These are phyloP conservation scores for Lepus townsendii DNA, from an alignment of 2,797 vertebrate genomes.

Conservation along the genomic window DNA sequence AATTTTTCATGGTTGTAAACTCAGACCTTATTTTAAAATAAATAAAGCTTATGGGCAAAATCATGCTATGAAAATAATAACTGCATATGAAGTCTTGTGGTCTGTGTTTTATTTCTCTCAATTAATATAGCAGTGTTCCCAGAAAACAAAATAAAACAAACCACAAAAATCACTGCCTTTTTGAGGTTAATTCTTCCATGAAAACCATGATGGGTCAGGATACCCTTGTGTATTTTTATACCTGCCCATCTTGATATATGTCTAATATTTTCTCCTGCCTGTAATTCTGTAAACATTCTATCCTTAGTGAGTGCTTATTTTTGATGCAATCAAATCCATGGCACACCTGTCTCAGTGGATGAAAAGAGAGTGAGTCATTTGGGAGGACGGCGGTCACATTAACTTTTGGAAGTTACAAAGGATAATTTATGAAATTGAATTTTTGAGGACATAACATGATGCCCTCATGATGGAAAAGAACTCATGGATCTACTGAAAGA, in stretches of 20 bases:
- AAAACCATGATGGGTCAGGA: constrained; percentile 81
- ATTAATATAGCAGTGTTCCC: constrained; percentile 69
- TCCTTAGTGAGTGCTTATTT: constrained; percentile 69
- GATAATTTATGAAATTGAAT: constrained; percentile 65
- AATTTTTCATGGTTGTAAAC: constrained; percentile 26
- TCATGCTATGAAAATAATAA: constrained; percentile 67
- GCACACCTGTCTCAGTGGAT: constrained; percentile 72
- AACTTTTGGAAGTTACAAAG: constrained; percentile 64
- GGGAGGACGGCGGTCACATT: constrained; percentile 54
- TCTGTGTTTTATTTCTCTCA: constrained; percentile 67
- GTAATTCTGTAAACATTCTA: constrained; percentile 78
- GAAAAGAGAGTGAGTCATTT: constrained; percentile 76
- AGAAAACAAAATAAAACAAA: constrained; percentile 76
- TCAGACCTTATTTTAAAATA: constrained; percentile 32
- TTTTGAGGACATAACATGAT: constrained; percentile 56
- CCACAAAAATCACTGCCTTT: constrained; percentile 75
- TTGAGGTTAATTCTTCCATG: constrained; percentile 79
- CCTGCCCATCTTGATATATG: constrained; percentile 82
- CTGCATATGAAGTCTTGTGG: not conserved
- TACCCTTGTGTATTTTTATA: constrained; percentile 85
- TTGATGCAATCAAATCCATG: constrained; percentile 77
- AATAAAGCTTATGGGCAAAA: constrained; percentile 59
- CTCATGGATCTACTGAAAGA: not conserved
- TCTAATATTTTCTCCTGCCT: constrained; percentile 80
- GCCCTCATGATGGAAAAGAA: constrained; percentile 41